A percentile compares a stretch with the other conserved stretches of the same genome.
Evolutionary conservation across 2,888 invertebrate species (phyloP).

Genomic region (Anoplius nigerrimus): DNA sequence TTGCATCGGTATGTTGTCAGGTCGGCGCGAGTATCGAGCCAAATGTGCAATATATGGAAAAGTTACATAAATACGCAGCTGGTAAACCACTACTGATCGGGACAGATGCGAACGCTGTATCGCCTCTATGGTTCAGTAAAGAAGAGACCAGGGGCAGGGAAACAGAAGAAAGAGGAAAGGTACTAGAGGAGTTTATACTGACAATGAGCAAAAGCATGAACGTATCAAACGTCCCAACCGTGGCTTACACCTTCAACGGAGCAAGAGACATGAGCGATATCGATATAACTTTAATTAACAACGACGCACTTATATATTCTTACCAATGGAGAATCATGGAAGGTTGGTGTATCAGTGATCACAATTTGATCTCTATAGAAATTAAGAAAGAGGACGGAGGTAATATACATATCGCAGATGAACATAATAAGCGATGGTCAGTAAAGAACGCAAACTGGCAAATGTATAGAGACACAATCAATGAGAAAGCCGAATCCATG

Average conservation of each 20-base stretch:
- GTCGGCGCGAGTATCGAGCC: too few relatives aligned
- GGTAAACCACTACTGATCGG: too few relatives aligned
- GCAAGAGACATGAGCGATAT: conserved; percentile 36
- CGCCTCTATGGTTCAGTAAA: conserved; percentile 39
- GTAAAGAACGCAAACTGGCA: background rate
- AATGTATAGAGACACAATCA: background rate
- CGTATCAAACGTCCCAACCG: conserved; percentile 3
- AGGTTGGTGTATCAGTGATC: conserved; percentile 11
- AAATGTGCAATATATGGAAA: too few relatives aligned
- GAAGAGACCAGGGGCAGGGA: background rate
- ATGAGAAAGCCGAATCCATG: background rate
- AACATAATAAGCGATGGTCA: conserved; percentile 14
- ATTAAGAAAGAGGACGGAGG: background rate
- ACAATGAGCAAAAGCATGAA: background rate
- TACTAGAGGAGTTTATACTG: background rate
- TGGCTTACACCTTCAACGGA: conserved; percentile 25
- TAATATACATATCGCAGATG: background rate
- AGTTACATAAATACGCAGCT: too few relatives aligned
- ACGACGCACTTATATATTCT: too few relatives aligned
- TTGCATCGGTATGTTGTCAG: too few relatives aligned
- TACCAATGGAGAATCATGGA: conserved; percentile 7
- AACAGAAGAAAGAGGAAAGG: background rate
- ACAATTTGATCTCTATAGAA: conserved; percentile 3
- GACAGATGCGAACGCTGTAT: too few relatives aligned
- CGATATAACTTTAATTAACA: conserved; percentile 34